Percentiles rank a stretch among this genome's conserved stretches.
Conservation (phyloP, 2,888 invertebrate genomes). For the Athalia cordata region DNA sequence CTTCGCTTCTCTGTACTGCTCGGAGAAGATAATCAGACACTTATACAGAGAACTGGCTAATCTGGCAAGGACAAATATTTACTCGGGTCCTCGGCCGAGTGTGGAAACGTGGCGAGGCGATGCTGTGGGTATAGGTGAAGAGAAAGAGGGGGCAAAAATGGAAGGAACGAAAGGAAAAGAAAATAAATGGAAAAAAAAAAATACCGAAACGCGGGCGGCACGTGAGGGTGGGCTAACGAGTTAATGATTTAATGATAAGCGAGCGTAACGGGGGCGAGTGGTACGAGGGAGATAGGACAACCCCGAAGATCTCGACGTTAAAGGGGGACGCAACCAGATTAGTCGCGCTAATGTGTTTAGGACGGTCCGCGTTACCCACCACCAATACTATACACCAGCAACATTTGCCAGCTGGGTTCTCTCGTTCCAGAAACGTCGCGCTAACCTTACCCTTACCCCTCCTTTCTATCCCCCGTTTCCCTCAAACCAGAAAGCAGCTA, state of each 20-base stretch:
- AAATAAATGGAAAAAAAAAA: constrained; percentile 44
- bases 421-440: no score
- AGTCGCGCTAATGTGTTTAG: constrained; percentile 64
- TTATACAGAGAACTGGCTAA: constrained; percentile 39
- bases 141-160: no score
- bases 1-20: no score
- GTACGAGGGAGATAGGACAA: constrained; percentile 23
- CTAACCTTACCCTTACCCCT: not conserved
- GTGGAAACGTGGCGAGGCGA: constrained; percentile 52
- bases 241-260: constrained; percentile 63
- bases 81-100: constrained; percentile 33
- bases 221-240: constrained; percentile 54
- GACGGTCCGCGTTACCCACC: constrained; percentile 57
- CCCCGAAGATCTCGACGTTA: constrained; percentile 6
- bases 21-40: constrained; percentile 38
- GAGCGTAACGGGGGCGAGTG: constrained; percentile 49
- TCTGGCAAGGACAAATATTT: constrained; percentile 44
- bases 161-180: constrained; percentile 4
- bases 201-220: not conserved
- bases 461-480: not conserved
- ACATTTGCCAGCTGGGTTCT: no score
- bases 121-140: constrained; percentile 9
- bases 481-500: constrained; percentile 17
- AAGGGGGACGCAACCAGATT: constrained; percentile 59
- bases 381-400: not conserved